Evolutionary conservation across 2,888 invertebrate species (phyloP), one percentile per base, ranked within the genome.

Genomic region (Mamestra brassicae): DNA sequence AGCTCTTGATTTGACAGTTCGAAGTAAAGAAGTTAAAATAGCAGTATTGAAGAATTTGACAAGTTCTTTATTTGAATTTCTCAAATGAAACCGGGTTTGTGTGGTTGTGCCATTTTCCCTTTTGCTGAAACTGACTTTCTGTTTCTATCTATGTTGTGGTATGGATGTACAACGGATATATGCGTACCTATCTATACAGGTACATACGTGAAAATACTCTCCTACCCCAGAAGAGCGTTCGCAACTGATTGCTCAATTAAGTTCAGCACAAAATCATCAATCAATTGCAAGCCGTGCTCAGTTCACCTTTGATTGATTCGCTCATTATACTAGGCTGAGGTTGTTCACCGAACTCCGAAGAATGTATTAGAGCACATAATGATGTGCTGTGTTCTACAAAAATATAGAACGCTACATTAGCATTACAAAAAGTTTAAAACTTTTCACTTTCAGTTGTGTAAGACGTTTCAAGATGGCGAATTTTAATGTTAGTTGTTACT

Each of bases 221-320:
- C 72, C 62, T 69, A 65, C 70, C 70, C 47, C 71, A 71, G 83
- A 74, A 77, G 83, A 85, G 75, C 85, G 75, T 72, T 78, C 66
- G 60, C 74, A 76, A 80, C 85, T 85, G 80, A 86, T 84, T 84
- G 81, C 84, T 84, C 84, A 88, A 87, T 87, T 83, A 86, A 82
- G 81, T 76, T 80, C 68, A 73, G 82, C 80, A 84, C 74, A 78
- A 78, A 87, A 81, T 84, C 85, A 87, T 86, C 81, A 85, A 83
- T 87, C 85, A 86, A 86, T 86, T 71, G 72, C 82, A 86, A 82
- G 76, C 82, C 60, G 77, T 78, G 77, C 73, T 78, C 80, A 61
- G 80, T 79, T 82, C 77, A 80, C 83, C 84, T 84, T 85, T 89
- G 88, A 89, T 89, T 87, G 88, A 88, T 89, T 76, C 67, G 68